Evolutionary conservation across 2,888 invertebrate species (phyloP).

Genomic region (Eupithecia centaureata): DNA sequence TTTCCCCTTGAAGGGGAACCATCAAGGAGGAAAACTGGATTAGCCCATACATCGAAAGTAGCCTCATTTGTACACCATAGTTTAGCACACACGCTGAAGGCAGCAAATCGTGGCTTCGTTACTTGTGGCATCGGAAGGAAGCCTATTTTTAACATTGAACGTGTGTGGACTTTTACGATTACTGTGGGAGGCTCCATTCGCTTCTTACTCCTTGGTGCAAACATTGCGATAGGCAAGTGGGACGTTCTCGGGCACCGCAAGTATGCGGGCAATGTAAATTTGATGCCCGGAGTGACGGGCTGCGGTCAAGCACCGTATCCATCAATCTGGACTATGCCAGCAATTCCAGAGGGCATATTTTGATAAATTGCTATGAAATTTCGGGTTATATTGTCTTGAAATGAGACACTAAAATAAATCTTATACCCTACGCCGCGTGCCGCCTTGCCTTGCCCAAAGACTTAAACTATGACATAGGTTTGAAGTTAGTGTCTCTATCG

Average conservation of each 20-base stretch:
- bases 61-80: too few species aligned
- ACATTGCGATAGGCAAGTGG: conserved; percentile 50
- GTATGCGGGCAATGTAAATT: conserved; percentile 76
- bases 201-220: conserved; percentile 16
- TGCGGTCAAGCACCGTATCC: conserved; percentile 62
- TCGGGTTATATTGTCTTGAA: conserved; percentile 1
- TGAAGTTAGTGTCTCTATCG: background rate
- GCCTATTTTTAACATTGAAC: background rate
- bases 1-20: too few species aligned
- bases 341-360: conserved; percentile 56
- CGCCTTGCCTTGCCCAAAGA: background rate
- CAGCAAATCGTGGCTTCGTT: background rate
- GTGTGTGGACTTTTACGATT: background rate
- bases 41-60: too few species aligned
- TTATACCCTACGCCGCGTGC: background rate
- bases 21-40: too few species aligned
- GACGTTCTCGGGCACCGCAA: conserved; percentile 65
- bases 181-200: conserved; percentile 1
- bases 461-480: too few species aligned
- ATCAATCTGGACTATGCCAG: conserved; percentile 64
- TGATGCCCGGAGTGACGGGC: conserved; percentile 70
- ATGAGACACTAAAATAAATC: background rate
- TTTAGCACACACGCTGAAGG: background rate
- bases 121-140: background rate
- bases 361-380: conserved; percentile 49